Base-by-base conservation (phyloP, 2,797 vertebrate genomes). In the Triplophysa bombifrons region DNA sequence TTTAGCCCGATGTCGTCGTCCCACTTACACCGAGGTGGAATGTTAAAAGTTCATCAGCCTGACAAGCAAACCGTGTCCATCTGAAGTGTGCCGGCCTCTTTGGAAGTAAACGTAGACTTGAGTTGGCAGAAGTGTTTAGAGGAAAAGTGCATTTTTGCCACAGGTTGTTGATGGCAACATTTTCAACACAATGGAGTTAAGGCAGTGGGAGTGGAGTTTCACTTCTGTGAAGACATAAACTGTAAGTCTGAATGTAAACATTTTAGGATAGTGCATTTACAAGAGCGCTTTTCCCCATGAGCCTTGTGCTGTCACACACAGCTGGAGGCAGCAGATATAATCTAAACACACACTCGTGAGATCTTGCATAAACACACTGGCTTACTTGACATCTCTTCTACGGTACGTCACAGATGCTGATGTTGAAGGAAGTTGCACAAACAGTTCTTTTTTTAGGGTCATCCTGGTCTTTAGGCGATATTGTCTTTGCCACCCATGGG, bases 271-370 rank as follows among this genome's bases (percentile, higher is more conserved):
- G 86, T 87, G 84, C 63, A 46, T 73, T 80, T 86, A 80, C 83
- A 90, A 87, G 87, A 87, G 81, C 44, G 61, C 82, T 85, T 85
- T 70, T 68, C 60, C 53, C 48, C 71, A 55, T 16, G 7, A 55
- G 50, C 13, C 48, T 60, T 68, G 8, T 65, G 81, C 89, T 88
- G 81, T 51, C 19, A 50, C 76, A 78, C 87, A 56, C 90, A 91
- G 91, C 91, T 91, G 90, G 34, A 72, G 74, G 85, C 13, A 0
- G 72, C 69, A 86, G 86, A 67, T 76, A 56, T 81, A 84, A 88
- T 88, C 84, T 82, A 90, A 92, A 92, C 89, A 91, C 82, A 65
- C 78, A 85, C 82, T 14, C 85, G 82, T 88, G 89, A 86, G 73
- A 86, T 86, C 77, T 53, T 65, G 65, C 77, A 76, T 86, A 88